Evolutionary conservation across 2,888 invertebrate species (phyloP).

Genomic region (Leptopilina myrica): DNA sequence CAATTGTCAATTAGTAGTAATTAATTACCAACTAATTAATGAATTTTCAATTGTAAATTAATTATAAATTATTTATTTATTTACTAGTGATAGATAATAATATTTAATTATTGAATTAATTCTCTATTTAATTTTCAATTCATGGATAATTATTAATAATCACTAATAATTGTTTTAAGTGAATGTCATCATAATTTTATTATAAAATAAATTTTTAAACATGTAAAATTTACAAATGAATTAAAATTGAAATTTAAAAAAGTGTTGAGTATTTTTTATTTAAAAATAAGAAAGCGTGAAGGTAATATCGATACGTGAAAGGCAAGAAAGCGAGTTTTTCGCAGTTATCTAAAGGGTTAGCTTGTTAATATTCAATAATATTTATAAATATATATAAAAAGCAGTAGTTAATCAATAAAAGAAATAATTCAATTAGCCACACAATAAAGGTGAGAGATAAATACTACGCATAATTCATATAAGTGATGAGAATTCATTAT

Average conservation of each 20-base stretch:
- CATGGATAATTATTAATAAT: too few species aligned
- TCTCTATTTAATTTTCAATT: too few species aligned
- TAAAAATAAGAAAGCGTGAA: neutral
- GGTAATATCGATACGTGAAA: neutral
- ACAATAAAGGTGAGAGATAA: slow-evolving; percentile 21
- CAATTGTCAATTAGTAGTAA: too few species aligned
- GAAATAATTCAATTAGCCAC: slow-evolving; percentile 20
- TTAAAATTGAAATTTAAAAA: too few species aligned
- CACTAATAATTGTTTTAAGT: too few species aligned
- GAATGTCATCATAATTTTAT: too few species aligned
- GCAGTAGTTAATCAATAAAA: neutral
- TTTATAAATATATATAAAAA: neutral
- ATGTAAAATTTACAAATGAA: neutral
- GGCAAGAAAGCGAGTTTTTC: slow-evolving; percentile 32
- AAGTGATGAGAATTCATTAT: slow-evolving; percentile 5
- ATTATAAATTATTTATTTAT: too few species aligned
- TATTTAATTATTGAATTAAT: too few species aligned
- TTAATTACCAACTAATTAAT: too few species aligned
- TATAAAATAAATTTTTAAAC: too few species aligned
- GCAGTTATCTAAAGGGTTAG: slow-evolving; percentile 24
- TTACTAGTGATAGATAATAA: too few species aligned
- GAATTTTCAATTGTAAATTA: too few species aligned
- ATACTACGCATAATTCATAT: slow-evolving; percentile 17
- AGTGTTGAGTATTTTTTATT: neutral
- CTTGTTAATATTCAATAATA: slow-evolving; percentile 15